phyloP scores from a whole-genome alignment of 1,140 invertebrate species.

The Zaprionus tsacasi region DNA sequence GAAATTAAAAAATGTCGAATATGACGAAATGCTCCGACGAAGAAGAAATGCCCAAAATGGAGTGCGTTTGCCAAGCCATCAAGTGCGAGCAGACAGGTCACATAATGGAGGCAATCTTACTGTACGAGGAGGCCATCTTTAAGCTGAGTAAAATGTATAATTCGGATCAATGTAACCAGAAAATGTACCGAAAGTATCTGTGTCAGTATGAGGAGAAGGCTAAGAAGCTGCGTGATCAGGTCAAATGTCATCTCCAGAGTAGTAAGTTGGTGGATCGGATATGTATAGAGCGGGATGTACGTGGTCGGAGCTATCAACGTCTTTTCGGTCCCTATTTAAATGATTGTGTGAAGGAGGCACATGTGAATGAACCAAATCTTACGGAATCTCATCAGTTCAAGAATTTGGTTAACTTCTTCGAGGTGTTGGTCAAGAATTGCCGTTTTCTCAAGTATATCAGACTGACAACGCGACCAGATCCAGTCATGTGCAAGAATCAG shows the following conservation, averaged over 20 bases:
- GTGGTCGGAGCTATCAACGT: slow-evolving; percentile 69
- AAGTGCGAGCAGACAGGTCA: slow-evolving; percentile 72
- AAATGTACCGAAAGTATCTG: slow-evolving; percentile 57
- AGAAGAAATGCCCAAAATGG: slow-evolving; percentile 53
- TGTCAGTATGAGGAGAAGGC: slow-evolving; percentile 59
- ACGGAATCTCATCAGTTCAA: slow-evolving; percentile 61
- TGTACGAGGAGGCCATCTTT: slow-evolving; percentile 70
- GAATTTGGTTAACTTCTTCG: slow-evolving; percentile 66
- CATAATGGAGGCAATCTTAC: slow-evolving; percentile 71
- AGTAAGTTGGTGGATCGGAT: slow-evolving; percentile 67
- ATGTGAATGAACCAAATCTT: slow-evolving; percentile 70
- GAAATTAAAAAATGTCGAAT: slow-evolving; percentile 45
- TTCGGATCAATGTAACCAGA: slow-evolving; percentile 51
- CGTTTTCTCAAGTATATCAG: slow-evolving; percentile 71
- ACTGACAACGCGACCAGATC: slow-evolving; percentile 64
- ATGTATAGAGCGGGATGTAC: slow-evolving; percentile 56
- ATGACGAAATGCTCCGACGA: slow-evolving; percentile 34
- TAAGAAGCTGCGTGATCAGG: slow-evolving; percentile 67
- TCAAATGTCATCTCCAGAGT: slow-evolving; percentile 59
- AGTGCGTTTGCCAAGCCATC: slow-evolving; percentile 52
- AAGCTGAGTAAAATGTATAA: slow-evolving; percentile 55
- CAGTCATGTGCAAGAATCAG: slow-evolving; percentile 47
- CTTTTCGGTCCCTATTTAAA: slow-evolving; percentile 69
- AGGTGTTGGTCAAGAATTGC: slow-evolving; percentile 73
- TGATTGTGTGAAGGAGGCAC: slow-evolving; percentile 64